phyloP scores from a whole-genome alignment of 1,140 invertebrate species.

The Acromyrmex charruanus region DNA sequence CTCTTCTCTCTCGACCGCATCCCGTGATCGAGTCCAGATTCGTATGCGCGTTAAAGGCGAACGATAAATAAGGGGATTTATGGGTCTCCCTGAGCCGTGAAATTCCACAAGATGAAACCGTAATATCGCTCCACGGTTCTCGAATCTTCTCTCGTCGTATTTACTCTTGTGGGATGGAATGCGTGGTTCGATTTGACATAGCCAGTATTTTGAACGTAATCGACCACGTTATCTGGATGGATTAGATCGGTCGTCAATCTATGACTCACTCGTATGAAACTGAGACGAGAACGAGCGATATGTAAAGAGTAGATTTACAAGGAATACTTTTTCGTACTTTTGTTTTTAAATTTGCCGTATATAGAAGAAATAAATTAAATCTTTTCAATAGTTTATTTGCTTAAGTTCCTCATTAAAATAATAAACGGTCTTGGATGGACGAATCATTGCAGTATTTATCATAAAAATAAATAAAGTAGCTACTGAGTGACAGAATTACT shows the following conservation, averaged over 20 bases:
- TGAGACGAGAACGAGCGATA: not conserved
- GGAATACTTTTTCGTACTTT: not conserved
- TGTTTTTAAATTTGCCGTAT: not conserved
- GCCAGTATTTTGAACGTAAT: not conserved
- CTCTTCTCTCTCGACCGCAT: constrained; percentile 10
- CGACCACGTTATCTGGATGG: constrained; percentile 1
- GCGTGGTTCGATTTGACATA: not conserved
- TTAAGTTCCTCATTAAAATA: not conserved
- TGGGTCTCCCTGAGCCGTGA: not conserved
- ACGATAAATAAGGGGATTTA: constrained; percentile 54
- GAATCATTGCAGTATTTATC: not conserved
- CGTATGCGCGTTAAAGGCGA: constrained; percentile 28
- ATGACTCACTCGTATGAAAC: not conserved
- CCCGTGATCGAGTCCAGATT: not conserved
- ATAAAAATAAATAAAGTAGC: not conserved
- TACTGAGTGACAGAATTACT: too few relatives aligned
- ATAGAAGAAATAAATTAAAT: not conserved
- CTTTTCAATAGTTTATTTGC: not conserved
- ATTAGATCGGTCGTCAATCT: not conserved
- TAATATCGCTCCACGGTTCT: constrained; percentile 33
- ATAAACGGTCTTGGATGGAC: not conserved
- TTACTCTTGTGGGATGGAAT: not conserved
- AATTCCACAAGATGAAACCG: constrained; percentile 40
- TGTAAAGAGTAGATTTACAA: not conserved
- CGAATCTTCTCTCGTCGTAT: not conserved